Conservation (phyloP, 1,140 invertebrate genomes). For the Diabrotica virgifera region DNA sequence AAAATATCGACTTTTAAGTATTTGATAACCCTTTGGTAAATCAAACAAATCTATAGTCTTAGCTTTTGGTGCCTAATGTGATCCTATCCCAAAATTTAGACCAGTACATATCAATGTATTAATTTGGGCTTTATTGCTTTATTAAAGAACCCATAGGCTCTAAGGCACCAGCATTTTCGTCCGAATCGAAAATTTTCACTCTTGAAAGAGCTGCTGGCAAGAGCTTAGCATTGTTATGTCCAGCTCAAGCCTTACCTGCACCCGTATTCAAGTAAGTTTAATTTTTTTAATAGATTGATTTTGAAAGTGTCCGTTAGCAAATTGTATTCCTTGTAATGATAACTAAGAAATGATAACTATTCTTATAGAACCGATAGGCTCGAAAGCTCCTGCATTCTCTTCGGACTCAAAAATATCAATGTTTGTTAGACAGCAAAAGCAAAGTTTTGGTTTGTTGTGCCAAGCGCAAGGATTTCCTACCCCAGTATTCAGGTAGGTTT, state of each 20-base stretch:
- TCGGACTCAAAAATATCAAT: conserved; percentile 47
- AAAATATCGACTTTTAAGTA: no score
- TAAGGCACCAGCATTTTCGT: conserved; percentile 68
- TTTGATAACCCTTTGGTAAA: no score
- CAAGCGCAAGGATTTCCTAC: conserved; percentile 57
- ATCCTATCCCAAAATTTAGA: no score
- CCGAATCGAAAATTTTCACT: conserved; percentile 66
- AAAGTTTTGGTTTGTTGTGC: conserved; percentile 52
- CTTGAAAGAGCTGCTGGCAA: conserved; percentile 54
- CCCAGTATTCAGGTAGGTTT: conserved; percentile 51
- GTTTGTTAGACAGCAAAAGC: conserved; percentile 31
- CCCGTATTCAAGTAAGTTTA: conserved; percentile 67
- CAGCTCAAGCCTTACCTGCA: conserved; percentile 71
- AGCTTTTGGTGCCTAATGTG: no score
- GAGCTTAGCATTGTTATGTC: conserved; percentile 70
- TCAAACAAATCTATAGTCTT: no score
- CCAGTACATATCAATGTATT: no score
- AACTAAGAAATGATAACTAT: no score
- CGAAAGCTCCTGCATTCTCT: conserved; percentile 57
- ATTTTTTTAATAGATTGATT: conserved; percentile 5
- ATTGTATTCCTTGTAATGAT: no score
- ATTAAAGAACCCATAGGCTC: conserved; percentile 65
- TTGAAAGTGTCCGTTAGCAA: not conserved
- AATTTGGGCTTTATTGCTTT: not conserved
- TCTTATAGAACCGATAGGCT: conserved; percentile 50